Evolutionary conservation across 2,797 vertebrate genomes (phyloP), one percentile per base, ranked within the genome.

Genomic region (Sciaenops ocellatus): DNA sequence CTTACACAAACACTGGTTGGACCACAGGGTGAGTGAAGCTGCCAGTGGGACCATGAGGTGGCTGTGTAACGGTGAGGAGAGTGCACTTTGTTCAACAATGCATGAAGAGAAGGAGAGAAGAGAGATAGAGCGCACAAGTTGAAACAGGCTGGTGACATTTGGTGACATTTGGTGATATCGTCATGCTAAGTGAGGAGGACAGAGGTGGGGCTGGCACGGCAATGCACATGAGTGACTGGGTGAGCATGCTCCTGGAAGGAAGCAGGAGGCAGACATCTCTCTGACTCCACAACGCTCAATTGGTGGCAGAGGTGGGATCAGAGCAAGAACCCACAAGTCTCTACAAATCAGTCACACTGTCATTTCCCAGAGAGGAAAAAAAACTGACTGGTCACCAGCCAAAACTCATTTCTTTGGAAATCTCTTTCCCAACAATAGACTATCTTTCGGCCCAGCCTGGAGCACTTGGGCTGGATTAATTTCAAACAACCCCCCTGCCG

Each of bases 161-260:
- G 70, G 83, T 86, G 85, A 87, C 76, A 84, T 84, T 88, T 87
- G 89, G 82, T 91, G 91, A 91, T 80, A 74, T 88, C 78, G 56
- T 91, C 94, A 94, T 95, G 94, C 93, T 90, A 90, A 86, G 87
- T 88, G 86, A 89, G 89, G 85, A 80, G 85, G 83, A 90, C 88
- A 88, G 80, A 87, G 86, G 91, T 89, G 88, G 86, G 69, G 87
- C 83, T 84, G 88, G 86, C 71, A 85, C 73, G 15, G 88, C 71
- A 86, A 93, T 93, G 90, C 82, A 78, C 88, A 93, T 92, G 92
- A 92, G 92, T 91, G 92, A 91, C 87, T 84, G 79, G 84, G 91
- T 92, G 88, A 91, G 88, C 92, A 92, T 93, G 92, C 87, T 90
- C 84, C 90, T 86, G 82, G 85, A 81, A 72, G 85, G 78, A 89